Evolutionary conservation across 2,797 vertebrate genomes (phyloP).

Genomic region (Apogon hyalosoma): DNA sequence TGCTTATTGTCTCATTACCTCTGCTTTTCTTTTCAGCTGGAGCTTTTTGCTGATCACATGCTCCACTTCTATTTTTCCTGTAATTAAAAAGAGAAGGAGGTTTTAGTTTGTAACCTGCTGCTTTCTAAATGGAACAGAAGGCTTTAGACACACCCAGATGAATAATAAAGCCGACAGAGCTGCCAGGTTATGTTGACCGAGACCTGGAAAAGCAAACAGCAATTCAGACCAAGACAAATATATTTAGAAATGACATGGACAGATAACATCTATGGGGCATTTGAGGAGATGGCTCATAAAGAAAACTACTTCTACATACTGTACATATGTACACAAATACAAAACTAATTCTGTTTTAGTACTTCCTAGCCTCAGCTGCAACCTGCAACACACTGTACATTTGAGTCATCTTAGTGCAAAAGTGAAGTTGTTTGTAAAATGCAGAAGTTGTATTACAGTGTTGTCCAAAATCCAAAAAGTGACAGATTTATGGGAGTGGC

Average conservation of each 20-base stretch:
- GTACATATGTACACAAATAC: not conserved
- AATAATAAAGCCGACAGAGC: slow-evolving; percentile 1
- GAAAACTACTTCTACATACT: not conserved
- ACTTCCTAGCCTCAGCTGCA: no score
- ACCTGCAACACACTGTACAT: not conserved
- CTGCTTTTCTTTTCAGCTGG: slow-evolving; percentile 81
- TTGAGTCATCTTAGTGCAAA: not conserved
- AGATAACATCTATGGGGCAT: not conserved
- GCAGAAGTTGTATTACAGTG: not conserved
- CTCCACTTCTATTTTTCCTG: slow-evolving; percentile 82
- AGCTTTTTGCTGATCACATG: slow-evolving; percentile 80
- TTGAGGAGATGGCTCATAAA: not conserved
- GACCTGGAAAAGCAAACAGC: slow-evolving; percentile 19
- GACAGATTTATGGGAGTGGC: slow-evolving; percentile 5
- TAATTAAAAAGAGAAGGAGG: slow-evolving; percentile 39
- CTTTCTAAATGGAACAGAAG: slow-evolving; percentile 1
- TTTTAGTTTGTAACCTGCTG: not conserved
- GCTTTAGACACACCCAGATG: not conserved
- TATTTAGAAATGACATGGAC: slow-evolving; percentile 5
- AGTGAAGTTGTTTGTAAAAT: not conserved
- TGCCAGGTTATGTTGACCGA: slow-evolving; percentile 24
- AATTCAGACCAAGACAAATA: slow-evolving; percentile 23
- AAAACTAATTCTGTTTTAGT: not conserved
- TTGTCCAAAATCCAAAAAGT: slow-evolving; percentile 15
- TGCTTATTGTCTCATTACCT: slow-evolving; percentile 69